phyloP scores from a whole-genome alignment of 2,113 vertebrate genomes.

The Formicarius rufipectus region DNA sequence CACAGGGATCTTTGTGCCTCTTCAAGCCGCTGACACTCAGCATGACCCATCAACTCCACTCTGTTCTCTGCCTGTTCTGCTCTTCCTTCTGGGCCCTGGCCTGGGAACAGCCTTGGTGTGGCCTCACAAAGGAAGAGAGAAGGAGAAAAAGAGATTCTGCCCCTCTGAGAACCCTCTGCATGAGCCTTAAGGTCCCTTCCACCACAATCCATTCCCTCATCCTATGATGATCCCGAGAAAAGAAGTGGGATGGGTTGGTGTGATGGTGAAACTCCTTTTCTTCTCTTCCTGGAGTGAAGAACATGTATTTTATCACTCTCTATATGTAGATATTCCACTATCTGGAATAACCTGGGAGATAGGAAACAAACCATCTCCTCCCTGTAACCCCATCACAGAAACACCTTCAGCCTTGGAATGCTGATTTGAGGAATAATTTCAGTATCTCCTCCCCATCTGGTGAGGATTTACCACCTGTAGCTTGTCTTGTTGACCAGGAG shows the following conservation, averaged over 20 bases:
- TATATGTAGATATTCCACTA: too few relatives aligned
- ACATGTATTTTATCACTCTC: too few relatives aligned
- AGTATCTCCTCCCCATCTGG: too few relatives aligned
- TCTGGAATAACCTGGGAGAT: too few relatives aligned
- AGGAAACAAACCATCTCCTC: too few relatives aligned
- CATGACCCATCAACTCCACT: not conserved
- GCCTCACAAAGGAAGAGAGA: not conserved
- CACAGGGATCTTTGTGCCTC: not conserved
- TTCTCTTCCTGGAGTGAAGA: not conserved
- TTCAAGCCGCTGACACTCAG: not conserved
- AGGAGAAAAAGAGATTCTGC: not conserved
- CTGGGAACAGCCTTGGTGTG: not conserved
- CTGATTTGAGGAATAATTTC: too few relatives aligned
- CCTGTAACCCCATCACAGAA: too few relatives aligned
- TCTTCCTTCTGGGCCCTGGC: not conserved
- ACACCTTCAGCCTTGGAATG: too few relatives aligned
- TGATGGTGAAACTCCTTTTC: not conserved
- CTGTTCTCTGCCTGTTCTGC: not conserved
- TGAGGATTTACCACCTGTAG: too few relatives aligned
- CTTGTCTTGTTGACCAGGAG: too few relatives aligned
- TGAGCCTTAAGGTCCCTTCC: not conserved
- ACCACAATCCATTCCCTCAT: not conserved
- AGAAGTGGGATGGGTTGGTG: not conserved
- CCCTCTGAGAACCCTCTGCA: rapidly evolving
- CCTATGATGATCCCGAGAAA: not conserved